phyloP scores from a whole-genome alignment of 2,888 invertebrate species.

The Cecidostiba fungosa region DNA sequence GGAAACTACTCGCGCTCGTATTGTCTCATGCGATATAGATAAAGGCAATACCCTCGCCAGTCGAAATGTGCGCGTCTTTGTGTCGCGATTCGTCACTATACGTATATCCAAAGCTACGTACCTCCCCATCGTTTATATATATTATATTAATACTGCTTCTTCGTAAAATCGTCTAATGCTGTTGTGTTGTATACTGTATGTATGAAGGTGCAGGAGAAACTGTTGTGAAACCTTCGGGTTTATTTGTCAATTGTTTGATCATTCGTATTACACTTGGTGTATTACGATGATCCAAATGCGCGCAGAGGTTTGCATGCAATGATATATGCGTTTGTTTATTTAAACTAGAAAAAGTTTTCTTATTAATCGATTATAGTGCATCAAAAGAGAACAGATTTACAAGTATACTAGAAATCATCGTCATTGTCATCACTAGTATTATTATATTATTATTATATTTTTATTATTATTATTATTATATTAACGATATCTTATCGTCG shows the following conservation, averaged over 20 bases:
- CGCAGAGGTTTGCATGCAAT: slow-evolving; percentile 30
- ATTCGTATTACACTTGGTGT: slow-evolving; percentile 49
- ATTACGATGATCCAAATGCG: slow-evolving; percentile 44
- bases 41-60: background rate
- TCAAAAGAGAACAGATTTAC: slow-evolving; percentile 29
- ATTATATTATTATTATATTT: slow-evolving; percentile 47
- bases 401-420: slow-evolving; percentile 31
- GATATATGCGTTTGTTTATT: slow-evolving; percentile 50
- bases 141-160: slow-evolving; percentile 55
- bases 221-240: slow-evolving; percentile 54
- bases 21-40: slow-evolving; percentile 33
- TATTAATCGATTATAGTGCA: slow-evolving; percentile 39
- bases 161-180: slow-evolving; percentile 58
- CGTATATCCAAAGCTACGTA: slow-evolving; percentile 64
- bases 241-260: slow-evolving; percentile 49
- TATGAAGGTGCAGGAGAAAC: slow-evolving; percentile 60
- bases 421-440: slow-evolving; percentile 47
- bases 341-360: slow-evolving; percentile 36
- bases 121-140: slow-evolving; percentile 51
- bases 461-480: slow-evolving; percentile 45
- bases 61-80: slow-evolving; percentile 33
- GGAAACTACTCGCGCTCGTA: slow-evolving; percentile 43
- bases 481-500: slow-evolving; percentile 50
- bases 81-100: slow-evolving; percentile 55
- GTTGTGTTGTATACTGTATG: slow-evolving; percentile 57